Evolutionary conservation across 2,113 vertebrate species (phyloP).

Genomic region (Chaetura pelagica): DNA sequence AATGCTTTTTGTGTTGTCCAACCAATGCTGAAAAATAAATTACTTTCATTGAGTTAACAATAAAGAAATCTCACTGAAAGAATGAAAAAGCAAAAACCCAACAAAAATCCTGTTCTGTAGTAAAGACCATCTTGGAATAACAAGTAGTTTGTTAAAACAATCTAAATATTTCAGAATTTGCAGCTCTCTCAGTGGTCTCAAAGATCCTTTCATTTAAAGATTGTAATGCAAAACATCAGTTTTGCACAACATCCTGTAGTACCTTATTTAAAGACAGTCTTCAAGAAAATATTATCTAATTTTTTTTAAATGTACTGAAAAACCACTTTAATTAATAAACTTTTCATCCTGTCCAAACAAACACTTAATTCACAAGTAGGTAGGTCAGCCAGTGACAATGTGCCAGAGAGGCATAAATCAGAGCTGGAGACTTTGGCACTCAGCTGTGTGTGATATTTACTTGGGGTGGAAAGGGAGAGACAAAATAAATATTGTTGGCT

Average conservation of each 20-base stretch:
- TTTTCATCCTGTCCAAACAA: background rate
- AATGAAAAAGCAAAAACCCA: background rate
- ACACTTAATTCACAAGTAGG: background rate
- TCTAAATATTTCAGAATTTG: background rate
- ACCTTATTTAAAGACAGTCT: background rate
- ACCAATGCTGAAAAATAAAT: constrained; percentile 89
- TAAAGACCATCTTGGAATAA: background rate
- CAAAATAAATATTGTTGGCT: constrained; percentile 3
- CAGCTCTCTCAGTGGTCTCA: background rate
- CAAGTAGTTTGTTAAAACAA: background rate
- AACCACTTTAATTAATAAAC: background rate
- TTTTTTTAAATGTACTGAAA: background rate
- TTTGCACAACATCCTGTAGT: background rate
- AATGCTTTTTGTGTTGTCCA: constrained; percentile 97
- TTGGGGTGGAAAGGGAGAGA: background rate
- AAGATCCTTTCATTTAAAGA: background rate
- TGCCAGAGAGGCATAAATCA: constrained; percentile 2
- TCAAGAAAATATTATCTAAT: background rate
- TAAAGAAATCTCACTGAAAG: background rate
- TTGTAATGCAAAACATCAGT: background rate
- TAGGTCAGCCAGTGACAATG: background rate
- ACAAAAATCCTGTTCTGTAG: background rate
- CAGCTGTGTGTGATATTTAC: background rate
- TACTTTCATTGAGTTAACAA: constrained; percentile 7
- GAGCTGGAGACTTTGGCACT: background rate